phyloP scores from a whole-genome alignment of 2,797 vertebrate genomes.

The Pseudochirops cupreus region DNA sequence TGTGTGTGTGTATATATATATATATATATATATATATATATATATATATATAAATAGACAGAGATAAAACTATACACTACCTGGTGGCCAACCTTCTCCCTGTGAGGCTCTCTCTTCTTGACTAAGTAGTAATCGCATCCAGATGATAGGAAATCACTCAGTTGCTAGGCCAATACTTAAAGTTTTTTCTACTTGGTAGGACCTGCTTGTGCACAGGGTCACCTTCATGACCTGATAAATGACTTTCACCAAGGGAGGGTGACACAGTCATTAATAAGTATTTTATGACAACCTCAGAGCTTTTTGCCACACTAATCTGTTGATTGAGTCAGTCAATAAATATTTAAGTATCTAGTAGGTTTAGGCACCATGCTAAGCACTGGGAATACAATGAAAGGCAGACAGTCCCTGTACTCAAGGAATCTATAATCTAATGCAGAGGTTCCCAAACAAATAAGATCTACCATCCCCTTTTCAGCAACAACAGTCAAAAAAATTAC shows the following conservation, averaged over 20 bases:
- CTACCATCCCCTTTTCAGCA: too few species aligned
- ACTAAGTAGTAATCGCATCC: neutral
- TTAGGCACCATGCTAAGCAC: neutral
- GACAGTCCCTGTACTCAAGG: too few species aligned
- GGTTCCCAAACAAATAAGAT: too few species aligned
- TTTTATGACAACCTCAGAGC: neutral
- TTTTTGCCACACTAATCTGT: neutral
- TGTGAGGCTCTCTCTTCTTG: neutral
- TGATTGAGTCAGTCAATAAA: neutral
- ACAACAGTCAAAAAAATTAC: too few species aligned
- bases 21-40: too few species aligned
- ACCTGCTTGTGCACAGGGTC: neutral
- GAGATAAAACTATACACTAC: too few species aligned
- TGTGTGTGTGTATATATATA: too few species aligned
- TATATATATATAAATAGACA: too few species aligned
- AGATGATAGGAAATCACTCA: neutral
- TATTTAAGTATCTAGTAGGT: neutral
- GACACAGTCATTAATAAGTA: neutral
- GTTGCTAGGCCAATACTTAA: neutral
- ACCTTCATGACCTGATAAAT: neutral
- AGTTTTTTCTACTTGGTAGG: neutral
- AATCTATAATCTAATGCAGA: too few species aligned
- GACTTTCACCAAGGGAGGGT: neutral
- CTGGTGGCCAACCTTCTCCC: neutral
- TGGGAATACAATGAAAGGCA: neutral